Conservation (phyloP, 2,888 invertebrate genomes). For the Merodon equestris region DNA sequence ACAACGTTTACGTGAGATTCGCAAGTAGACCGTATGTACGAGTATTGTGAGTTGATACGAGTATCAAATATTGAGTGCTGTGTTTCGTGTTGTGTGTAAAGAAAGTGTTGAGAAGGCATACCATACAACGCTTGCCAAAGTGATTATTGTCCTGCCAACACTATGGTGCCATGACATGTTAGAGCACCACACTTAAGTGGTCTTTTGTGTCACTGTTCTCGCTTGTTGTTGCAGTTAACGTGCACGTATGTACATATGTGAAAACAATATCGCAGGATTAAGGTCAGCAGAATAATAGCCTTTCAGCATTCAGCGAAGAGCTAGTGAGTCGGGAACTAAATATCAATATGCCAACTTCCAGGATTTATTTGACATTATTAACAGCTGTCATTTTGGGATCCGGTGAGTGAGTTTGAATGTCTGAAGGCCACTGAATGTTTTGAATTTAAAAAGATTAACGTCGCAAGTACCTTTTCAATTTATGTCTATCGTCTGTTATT, state of each 20-base stretch:
- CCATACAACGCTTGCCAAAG: constrained; percentile 9
- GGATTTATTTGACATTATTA: constrained; percentile 64
- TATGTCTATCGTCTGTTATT: too few relatives aligned
- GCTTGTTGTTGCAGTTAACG: constrained; percentile 20
- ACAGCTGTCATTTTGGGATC: constrained; percentile 65
- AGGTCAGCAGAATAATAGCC: not conserved
- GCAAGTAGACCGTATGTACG: not conserved
- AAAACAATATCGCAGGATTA: constrained; percentile 27
- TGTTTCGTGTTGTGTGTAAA: constrained; percentile 8
- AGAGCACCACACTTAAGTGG: constrained; percentile 2
- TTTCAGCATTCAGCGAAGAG: constrained; percentile 12
- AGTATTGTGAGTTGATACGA: not conserved
- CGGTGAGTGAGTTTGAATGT: constrained; percentile 52
- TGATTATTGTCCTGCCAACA: constrained; percentile 15
- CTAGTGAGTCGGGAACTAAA: constrained; percentile 40
- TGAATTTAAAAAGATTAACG: too few relatives aligned
- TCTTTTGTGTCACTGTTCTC: not conserved
- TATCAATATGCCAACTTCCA: constrained; percentile 65
- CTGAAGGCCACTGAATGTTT: too few relatives aligned
- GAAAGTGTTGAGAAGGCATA: not conserved
- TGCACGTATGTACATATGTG: not conserved
- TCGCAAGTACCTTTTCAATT: too few relatives aligned
- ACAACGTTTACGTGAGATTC: not conserved
- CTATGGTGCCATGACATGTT: constrained; percentile 24
- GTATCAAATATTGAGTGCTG: not conserved